A percentile compares a stretch with the other conserved stretches of the same genome.
These are phyloP conservation scores for Dryobota labecula DNA, from an alignment of 2,888 invertebrate genomes.

Conservation along the genomic window DNA sequence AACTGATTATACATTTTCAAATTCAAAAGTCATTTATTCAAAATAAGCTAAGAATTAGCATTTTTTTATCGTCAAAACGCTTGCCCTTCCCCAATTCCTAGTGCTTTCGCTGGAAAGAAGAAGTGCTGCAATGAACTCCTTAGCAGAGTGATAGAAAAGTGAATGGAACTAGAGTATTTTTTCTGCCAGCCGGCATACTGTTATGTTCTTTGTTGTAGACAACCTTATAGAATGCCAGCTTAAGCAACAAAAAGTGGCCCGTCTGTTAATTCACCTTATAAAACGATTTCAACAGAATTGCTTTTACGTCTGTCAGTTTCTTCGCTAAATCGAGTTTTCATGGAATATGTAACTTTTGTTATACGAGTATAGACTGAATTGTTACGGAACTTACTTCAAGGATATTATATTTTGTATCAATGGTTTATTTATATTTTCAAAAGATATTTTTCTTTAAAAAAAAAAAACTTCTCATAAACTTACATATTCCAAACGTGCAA, in stretches of 20 bases:
- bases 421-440: slow-evolving; percentile 22
- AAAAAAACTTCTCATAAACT: too few relatives aligned
- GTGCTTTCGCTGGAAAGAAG: background rate
- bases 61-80: background rate
- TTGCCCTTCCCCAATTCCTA: background rate
- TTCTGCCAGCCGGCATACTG: background rate
- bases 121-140: background rate
- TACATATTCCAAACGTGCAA: background rate
- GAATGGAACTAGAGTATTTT: background rate
- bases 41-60: background rate
- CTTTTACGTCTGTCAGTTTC: background rate
- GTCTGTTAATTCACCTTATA: background rate
- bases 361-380: background rate
- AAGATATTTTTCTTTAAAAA: background rate
- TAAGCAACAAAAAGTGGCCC: slow-evolving; percentile 5
- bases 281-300: background rate
- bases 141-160: background rate
- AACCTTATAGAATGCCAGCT: background rate
- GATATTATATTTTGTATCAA: background rate
- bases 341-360: slow-evolving; percentile 13
- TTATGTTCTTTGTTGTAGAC: background rate
- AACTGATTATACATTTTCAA: background rate
- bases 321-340: slow-evolving; percentile 2
- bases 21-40: background rate
- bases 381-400: slow-evolving; percentile 4